Percentiles rank a stretch among this genome's conserved stretches.
Evolutionary conservation across 2,113 vertebrate species (phyloP).

Genomic region (Callocephalon fimbriatum): DNA sequence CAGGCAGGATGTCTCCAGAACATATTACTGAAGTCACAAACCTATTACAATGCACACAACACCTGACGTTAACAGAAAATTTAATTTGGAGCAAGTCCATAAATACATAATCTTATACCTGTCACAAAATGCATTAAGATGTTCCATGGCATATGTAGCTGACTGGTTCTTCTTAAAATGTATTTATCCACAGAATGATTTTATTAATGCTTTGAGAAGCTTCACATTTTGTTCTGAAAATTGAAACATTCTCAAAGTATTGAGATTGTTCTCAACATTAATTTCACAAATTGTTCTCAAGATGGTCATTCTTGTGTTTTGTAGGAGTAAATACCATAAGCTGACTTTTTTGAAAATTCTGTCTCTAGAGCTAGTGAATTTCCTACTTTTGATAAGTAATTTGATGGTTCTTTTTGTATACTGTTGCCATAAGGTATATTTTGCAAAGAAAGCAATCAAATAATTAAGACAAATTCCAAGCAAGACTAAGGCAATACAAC

Average conservation of each 20-base stretch:
- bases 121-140: background rate
- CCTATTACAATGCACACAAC: background rate
- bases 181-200: background rate
- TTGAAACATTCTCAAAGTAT: background rate
- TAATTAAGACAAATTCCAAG: background rate
- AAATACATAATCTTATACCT: background rate
- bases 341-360: background rate
- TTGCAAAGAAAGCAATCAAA: background rate
- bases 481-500: background rate
- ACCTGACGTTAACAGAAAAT: background rate
- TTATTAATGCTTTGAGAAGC: background rate
- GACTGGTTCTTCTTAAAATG: background rate
- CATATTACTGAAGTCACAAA: background rate
- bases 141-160: accelerated
- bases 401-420: background rate
- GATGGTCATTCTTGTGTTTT: background rate
- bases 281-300: background rate
- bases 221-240: background rate
- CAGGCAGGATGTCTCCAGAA: background rate
- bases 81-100: background rate
- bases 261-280: background rate
- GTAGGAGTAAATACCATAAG: background rate
- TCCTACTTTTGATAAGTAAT: background rate
- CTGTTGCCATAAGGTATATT: background rate
- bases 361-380: background rate